A percentile compares a stretch with the other conserved stretches of the same genome.
phyloP scores from a whole-genome alignment of 1,140 invertebrate genomes.

The Pseudomyrmex pallidus region DNA sequence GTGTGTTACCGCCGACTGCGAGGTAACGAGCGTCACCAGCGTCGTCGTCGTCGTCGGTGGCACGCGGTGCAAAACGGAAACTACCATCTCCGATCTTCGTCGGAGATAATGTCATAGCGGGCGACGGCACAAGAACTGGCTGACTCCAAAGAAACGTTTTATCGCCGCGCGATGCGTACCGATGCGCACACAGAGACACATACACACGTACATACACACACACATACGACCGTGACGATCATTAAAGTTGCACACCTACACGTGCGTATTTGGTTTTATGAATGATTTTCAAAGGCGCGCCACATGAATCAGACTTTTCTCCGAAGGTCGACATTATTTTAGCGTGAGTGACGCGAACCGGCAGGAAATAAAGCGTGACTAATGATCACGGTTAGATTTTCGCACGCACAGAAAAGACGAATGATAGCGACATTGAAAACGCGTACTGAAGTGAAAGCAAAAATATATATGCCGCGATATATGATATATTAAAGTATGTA shows the following conservation, averaged over 20 bases:
- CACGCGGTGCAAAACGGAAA: slow-evolving; percentile 31
- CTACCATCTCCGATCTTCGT: slow-evolving; percentile 19
- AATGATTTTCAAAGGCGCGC: slow-evolving; percentile 65
- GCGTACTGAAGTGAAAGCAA: neutral
- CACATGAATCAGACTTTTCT: slow-evolving; percentile 63
- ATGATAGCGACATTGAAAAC: neutral
- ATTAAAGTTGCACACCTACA: slow-evolving; percentile 40
- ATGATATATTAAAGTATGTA: neutral
- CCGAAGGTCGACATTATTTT: slow-evolving; percentile 68
- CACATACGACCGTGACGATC: slow-evolving; percentile 31
- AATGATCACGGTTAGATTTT: slow-evolving; percentile 62
- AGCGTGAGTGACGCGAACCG: slow-evolving; percentile 54
- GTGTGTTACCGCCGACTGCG: neutral
- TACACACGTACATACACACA: slow-evolving; percentile 6
- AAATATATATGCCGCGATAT: neutral
- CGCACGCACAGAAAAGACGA: slow-evolving; percentile 12
- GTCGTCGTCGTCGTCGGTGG: slow-evolving; percentile 3
- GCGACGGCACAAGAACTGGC: slow-evolving; percentile 21
- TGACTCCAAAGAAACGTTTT: slow-evolving; percentile 63
- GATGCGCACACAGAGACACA: slow-evolving; percentile 19
- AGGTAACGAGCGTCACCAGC: slow-evolving; percentile 2
- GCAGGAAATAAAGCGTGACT: slow-evolving; percentile 64
- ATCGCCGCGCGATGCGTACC: slow-evolving; percentile 56
- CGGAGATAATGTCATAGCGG: slow-evolving; percentile 40
- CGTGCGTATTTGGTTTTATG: slow-evolving; percentile 55